Evolutionary conservation across 2,113 vertebrate species (phyloP), one percentile per base, ranked within the genome.

Genomic region (Ammospiza nelsoni): DNA sequence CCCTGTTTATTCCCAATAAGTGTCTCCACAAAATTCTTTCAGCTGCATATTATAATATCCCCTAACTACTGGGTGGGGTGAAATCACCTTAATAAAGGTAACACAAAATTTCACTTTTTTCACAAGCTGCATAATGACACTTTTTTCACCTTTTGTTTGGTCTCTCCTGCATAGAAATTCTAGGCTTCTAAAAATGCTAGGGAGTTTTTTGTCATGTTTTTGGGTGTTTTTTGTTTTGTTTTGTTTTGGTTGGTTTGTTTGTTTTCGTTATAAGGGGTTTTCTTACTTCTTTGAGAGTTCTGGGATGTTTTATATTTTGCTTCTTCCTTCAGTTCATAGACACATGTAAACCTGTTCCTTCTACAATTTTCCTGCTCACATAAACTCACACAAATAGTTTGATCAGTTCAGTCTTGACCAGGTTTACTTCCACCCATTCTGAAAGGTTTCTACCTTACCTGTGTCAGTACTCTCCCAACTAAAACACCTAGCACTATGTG

Each of bases 141-240:
- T 35, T 61, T 1, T 69, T 63, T 52, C 15, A 48, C 11, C 22
- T 57, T 76, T 43, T 76, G 20, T 61, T 82, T 75, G 29, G 11
- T n/a, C 41, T 39, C 31, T 22, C 13, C 31, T 71, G 2, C 23
- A 6, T 15, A 41, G 25, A 69, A 94, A 31, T 2, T 61, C 15
- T 55, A 27, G 3, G 27, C 66, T 88, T 44, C n/a, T 52, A 35
- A 92, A 72, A 72, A 43, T 58, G 1, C 8, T 68, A 20, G 2
- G 3, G 0, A 0, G 1, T 12, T 51, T 24, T 25, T 49, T 13
- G 1, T 49, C 35, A 35, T 35, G 35, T 37, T 15, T 8, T 25
- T 37, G 9, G 5, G 5, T 37, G 61, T 16, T 63, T 1, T 2
- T 12, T 8, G 46, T 25, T 37, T 25, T 24, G 2, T 49, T 25